Percentiles rank a stretch among this genome's conserved stretches.
phyloP scores from a whole-genome alignment of 35 echinoderm and acorn worm species.

The Apostichopus parvimensis region DNA sequence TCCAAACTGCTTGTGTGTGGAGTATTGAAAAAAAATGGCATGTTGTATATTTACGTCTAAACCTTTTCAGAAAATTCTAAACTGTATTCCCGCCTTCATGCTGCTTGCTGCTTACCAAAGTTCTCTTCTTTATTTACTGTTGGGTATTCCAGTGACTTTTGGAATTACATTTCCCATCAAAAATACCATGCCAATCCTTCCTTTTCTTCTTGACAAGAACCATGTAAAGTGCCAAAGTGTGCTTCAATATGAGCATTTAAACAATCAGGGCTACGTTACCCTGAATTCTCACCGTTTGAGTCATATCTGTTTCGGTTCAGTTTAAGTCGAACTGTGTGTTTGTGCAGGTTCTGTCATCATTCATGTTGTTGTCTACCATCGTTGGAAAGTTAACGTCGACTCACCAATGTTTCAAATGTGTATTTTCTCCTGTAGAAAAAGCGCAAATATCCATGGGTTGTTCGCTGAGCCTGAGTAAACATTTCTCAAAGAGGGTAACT shows the following conservation, averaged over 20 bases:
- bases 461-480: constrained; percentile 27
- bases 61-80: no score
- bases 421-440: constrained; percentile 48
- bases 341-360: neutral
- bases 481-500: constrained; percentile 41
- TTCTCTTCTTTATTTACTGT: no score
- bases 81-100: neutral
- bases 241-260: no score
- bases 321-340: neutral
- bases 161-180: neutral
- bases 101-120: neutral
- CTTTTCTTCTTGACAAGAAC: neutral
- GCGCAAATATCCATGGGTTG: constrained; percentile 40
- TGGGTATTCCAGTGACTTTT: no score
- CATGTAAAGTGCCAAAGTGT: neutral
- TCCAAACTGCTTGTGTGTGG: no score
- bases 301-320: neutral
- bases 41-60: no score
- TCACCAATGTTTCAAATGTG: constrained; percentile 28
- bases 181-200: neutral
- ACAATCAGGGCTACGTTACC: neutral
- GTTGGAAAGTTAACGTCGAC: neutral
- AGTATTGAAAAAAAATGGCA: no score
- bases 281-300: neutral
- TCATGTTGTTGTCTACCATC: neutral